A percentile compares a stretch with the other conserved stretches of the same genome.
phyloP scores from a whole-genome alignment of 2,888 invertebrate species.

The Trachelus tabidus region DNA sequence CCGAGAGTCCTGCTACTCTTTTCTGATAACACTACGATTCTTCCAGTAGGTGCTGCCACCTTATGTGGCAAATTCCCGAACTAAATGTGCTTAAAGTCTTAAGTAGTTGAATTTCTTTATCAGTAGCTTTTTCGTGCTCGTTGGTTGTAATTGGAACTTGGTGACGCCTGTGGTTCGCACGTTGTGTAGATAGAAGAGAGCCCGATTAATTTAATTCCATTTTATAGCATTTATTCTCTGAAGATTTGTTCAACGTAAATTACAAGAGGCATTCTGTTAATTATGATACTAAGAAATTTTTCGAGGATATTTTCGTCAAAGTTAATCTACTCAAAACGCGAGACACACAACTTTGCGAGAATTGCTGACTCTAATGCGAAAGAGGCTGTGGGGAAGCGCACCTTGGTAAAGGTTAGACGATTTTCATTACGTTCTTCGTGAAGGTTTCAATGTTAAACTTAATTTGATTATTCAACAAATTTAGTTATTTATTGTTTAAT shows the following conservation, averaged over 20 bases:
- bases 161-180: background rate
- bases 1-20: too few relatives aligned
- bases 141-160: too few relatives aligned
- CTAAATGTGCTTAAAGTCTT: background rate
- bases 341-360: slow-evolving; percentile 46
- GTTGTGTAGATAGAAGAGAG: background rate
- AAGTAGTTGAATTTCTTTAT: background rate
- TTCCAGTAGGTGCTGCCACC: too few relatives aligned
- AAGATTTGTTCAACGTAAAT: background rate
- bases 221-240: background rate
- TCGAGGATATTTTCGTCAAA: background rate
- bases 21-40: too few relatives aligned
- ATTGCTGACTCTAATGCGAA: slow-evolving; percentile 43
- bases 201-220: too few relatives aligned
- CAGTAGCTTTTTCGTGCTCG: background rate
- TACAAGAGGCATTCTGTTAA: background rate
- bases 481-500: background rate
- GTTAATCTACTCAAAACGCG: slow-evolving; percentile 17
- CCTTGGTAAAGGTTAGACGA: slow-evolving; percentile 59
- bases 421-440: slow-evolving; percentile 11
- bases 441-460: background rate
- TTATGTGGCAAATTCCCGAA: too few relatives aligned
- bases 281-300: background rate
- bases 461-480: background rate
- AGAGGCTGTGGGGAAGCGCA: slow-evolving; percentile 46